Conservation (phyloP, 2,888 invertebrate species). For the Nomada flava region DNA sequence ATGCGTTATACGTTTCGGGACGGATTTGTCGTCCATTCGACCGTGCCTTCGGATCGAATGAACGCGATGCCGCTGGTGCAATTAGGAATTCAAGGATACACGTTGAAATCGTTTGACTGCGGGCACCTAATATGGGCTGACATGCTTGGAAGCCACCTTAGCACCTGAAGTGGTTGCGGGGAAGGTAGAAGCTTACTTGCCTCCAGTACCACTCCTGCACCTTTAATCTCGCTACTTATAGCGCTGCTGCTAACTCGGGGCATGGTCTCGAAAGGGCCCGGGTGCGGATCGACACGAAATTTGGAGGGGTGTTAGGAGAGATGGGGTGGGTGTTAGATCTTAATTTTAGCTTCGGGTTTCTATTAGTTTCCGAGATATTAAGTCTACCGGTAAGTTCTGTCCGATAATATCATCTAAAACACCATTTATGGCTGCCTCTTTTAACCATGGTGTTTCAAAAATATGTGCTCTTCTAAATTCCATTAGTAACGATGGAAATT, state of each 20-base stretch:
- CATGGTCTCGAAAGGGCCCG: too few species aligned
- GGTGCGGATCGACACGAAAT: too few species aligned
- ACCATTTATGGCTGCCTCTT: too few species aligned
- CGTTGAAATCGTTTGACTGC: conserved; percentile 64
- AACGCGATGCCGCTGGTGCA: conserved; percentile 7
- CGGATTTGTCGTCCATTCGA: not conserved
- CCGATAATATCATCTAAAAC: too few species aligned
- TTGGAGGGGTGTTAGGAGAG: too few species aligned
- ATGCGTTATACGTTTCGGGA: conserved; percentile 20
- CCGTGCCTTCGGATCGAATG: not conserved
- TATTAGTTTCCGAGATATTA: too few species aligned
- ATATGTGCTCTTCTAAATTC: too few species aligned
- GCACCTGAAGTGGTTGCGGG: conserved; percentile 30
- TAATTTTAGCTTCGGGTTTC: too few species aligned
- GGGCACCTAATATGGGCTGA: conserved; percentile 22
- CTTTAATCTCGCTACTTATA: conserved; percentile 13
- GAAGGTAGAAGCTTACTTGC: conserved; percentile 23
- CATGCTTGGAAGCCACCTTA: conserved; percentile 31
- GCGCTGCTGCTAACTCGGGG: not conserved
- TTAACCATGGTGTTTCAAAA: too few species aligned
- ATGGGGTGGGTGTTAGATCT: too few species aligned
- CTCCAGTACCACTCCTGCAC: conserved; percentile 8
- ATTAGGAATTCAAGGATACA: conserved; percentile 59
- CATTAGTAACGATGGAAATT: too few species aligned
- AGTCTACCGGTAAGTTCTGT: too few species aligned